Base-by-base conservation (phyloP, 2,888 invertebrate species). In the Molorchus minor region DNA sequence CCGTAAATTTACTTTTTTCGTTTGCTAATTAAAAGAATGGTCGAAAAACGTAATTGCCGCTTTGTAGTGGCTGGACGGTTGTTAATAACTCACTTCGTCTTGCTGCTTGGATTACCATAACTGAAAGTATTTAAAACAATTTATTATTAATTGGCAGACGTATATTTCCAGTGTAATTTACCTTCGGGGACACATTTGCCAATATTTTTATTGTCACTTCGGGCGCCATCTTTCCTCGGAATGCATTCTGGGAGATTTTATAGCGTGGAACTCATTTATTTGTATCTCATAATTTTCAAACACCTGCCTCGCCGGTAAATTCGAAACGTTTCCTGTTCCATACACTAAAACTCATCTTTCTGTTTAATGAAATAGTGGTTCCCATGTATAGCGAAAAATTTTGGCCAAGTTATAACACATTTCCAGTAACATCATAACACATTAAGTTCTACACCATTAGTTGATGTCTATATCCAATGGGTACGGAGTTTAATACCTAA, bases 101-200 rank as follows among this genome's bases (percentile, higher is more conserved):
- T 62, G 60, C 58, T 65, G 63, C 61, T 58, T 57, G 62, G 64
- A 61, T 68, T 67, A 68, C 63, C 66, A 65, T 65, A 61, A 67
- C 65, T 56, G 58, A 61, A 49, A 54, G 69, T 67, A 70, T 70
- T 67, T 69, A 69, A 71, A 70, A 71, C 69, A 70, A 70, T 70
- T 70, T 71, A 70, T 71, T 70, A 69, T 69, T 71, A 70, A 71
- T 70, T 66, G 70, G 65, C 60, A 57, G 58, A 52, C 43, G 57
- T 61, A 55, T 60, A 57, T 60, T 54, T 59, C 36, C 43, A 29
- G 49, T 16, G 56, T n/a, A 45, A 43, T 44, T 46, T 41, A 58
- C 64, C 53, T 25, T 38, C 21, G 46, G 62, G 54, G 51, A 64
- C 60, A 47, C 33, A 44, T 25, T 49, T 33, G 54, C 57, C 40